These are phyloP conservation scores for Platanista minor DNA, from an alignment of 2,113 vertebrate genomes.

Conservation along the genomic window DNA sequence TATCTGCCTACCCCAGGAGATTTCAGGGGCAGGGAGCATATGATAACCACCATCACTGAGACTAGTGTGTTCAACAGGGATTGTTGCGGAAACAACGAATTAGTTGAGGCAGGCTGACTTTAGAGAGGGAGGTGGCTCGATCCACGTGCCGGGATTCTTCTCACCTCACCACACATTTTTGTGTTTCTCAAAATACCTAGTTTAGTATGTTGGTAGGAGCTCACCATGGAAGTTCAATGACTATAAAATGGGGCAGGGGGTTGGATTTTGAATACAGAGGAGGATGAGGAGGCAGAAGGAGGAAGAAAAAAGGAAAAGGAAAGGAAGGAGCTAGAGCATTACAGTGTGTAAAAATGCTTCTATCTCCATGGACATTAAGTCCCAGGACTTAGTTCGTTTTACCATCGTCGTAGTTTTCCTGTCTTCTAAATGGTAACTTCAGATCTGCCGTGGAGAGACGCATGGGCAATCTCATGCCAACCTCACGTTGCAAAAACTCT, in stretches of 20 bases:
- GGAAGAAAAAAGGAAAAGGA: neutral
- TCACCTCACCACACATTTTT: neutral
- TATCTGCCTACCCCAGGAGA: neutral
- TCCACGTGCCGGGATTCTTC: neutral
- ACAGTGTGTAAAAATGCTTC: neutral
- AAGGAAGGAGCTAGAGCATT: neutral
- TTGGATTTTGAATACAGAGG: neutral
- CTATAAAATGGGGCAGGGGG: neutral
- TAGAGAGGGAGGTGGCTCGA: neutral
- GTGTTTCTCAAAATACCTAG: neutral
- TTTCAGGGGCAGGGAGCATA: neutral
- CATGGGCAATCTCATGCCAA: neutral
- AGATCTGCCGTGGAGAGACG: neutral
- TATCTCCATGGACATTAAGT: neutral
- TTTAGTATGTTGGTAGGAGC: neutral
- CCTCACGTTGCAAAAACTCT: slow-evolving; percentile 20
- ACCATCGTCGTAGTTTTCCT: neutral
- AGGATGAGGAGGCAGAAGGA: neutral
- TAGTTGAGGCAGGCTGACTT: neutral
- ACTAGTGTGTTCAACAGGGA: neutral
- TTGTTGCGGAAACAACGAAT: neutral
- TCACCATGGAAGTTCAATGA: neutral
- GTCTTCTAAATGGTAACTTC: neutral
- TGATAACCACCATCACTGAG: neutral
- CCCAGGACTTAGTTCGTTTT: neutral